Evolutionary conservation across 2,888 invertebrate species (phyloP).

Genomic region (Pandemis cinnamomeana): DNA sequence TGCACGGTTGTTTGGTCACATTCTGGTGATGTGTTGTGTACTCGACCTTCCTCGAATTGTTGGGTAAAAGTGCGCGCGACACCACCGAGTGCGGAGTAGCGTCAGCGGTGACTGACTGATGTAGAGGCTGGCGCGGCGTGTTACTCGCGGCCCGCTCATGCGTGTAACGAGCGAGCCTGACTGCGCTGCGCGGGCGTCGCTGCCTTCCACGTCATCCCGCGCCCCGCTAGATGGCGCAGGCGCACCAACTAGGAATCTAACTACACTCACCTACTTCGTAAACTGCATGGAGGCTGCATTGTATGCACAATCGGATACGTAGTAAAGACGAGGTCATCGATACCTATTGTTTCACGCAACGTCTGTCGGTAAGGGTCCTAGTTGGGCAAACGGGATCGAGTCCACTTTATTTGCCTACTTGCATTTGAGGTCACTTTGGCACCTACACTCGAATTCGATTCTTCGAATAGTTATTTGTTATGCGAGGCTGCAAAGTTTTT

Average conservation of each 20-base stretch:
- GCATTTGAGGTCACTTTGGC: background rate
- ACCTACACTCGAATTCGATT: no score
- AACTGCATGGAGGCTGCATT: slow-evolving; percentile 30
- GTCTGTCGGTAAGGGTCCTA: background rate
- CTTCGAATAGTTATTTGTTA: no score
- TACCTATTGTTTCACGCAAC: slow-evolving; percentile 28
- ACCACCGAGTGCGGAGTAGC: slow-evolving; percentile 66
- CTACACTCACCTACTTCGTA: background rate
- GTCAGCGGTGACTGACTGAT: slow-evolving; percentile 66
- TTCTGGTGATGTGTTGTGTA: slow-evolving; percentile 75
- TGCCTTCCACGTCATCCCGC: slow-evolving; percentile 39
- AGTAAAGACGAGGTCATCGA: slow-evolving; percentile 37
- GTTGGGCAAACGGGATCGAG: background rate
- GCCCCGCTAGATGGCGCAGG: slow-evolving; percentile 58
- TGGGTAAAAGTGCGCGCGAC: slow-evolving; percentile 62
- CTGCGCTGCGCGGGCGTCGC: slow-evolving; percentile 49
- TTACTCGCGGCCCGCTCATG: slow-evolving; percentile 57
- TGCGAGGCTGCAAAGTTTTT: no score
- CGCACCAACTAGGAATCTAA: slow-evolving; percentile 43
- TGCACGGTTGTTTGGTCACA: slow-evolving; percentile 71
- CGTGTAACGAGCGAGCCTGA: slow-evolving; percentile 49
- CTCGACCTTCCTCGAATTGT: slow-evolving; percentile 68
- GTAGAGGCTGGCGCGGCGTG: slow-evolving; percentile 54
- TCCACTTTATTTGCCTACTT: background rate
- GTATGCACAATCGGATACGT: slow-evolving; percentile 30